A percentile compares a stretch with the other conserved stretches of the same genome.
Evolutionary conservation across 1,140 invertebrate species (phyloP).

Genomic region (Liolophura sinensis): DNA sequence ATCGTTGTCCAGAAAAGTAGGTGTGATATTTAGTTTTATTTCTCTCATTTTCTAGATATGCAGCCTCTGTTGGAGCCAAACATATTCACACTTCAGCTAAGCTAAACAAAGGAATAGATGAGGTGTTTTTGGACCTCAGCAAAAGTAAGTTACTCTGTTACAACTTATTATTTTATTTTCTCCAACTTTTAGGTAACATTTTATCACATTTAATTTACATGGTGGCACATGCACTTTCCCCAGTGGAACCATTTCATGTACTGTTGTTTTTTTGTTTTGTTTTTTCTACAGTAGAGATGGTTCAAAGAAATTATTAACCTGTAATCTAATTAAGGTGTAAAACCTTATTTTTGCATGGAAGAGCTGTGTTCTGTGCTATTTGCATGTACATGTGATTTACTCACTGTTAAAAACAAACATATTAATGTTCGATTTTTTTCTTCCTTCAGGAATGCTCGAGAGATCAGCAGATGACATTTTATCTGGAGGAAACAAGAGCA

Average conservation of each 20-base stretch:
- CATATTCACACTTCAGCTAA: conserved; percentile 97
- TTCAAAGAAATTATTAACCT: too few relatives aligned
- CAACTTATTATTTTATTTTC: too few relatives aligned
- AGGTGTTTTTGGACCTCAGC: conserved; percentile 87
- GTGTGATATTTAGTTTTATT: neutral
- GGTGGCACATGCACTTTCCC: too few relatives aligned
- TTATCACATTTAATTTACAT: too few relatives aligned
- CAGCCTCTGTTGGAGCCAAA: conserved; percentile 87
- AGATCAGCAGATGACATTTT: conserved; percentile 43
- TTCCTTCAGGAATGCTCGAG: conserved; percentile 56
- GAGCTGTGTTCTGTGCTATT: too few relatives aligned
- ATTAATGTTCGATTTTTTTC: conserved; percentile 10
- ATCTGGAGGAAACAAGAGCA: conserved; percentile 27
- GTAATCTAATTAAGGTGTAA: too few relatives aligned
- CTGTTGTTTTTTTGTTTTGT: too few relatives aligned
- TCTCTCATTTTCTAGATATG: conserved; percentile 70
- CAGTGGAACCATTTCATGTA: neutral
- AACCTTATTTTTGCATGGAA: too few relatives aligned
- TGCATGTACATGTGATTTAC: too few relatives aligned
- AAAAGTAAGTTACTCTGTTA: conserved; percentile 57
- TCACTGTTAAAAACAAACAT: neutral
- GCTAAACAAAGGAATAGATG: conserved; percentile 83
- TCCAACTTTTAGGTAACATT: too few relatives aligned
- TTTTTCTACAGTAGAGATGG: too few relatives aligned
- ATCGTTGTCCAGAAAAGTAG: neutral